Conservation (phyloP, 1,140 invertebrate species). For the Eurosta solidaginis region DNA sequence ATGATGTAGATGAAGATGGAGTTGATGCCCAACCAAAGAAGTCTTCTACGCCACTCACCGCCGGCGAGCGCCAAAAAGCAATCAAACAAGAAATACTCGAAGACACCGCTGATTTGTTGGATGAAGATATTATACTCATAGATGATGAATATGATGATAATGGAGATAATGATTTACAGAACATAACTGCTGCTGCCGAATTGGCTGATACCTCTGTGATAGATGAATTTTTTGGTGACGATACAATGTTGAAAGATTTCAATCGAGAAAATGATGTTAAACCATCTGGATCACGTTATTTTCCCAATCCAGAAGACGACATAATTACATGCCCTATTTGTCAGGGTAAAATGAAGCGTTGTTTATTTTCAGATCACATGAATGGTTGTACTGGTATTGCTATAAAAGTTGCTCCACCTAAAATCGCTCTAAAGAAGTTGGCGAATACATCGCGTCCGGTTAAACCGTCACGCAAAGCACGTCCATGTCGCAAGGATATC, state of each 20-base stretch:
- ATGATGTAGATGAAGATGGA: conserved; percentile 27
- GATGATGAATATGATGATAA: conserved; percentile 54
- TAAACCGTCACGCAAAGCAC: neutral
- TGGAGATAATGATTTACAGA: neutral
- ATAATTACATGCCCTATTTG: conserved; percentile 60
- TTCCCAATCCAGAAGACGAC: conserved; percentile 40
- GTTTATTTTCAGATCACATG: conserved; percentile 46
- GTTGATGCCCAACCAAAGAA: neutral
- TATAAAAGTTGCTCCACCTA: conserved; percentile 38
- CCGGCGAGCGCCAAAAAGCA: conserved; percentile 39
- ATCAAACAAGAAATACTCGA: conserved; percentile 53
- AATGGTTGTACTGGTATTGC: conserved; percentile 51
- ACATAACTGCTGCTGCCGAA: conserved; percentile 36
- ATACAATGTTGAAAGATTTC: conserved; percentile 46
- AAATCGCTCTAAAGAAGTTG: conserved; percentile 33
- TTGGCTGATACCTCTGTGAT: conserved; percentile 45
- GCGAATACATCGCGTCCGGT: neutral
- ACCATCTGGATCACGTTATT: conserved; percentile 37
- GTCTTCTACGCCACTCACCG: conserved; percentile 30
- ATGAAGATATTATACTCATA: conserved; percentile 52
- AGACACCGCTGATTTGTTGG: conserved; percentile 39
- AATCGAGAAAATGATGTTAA: conserved; percentile 45
- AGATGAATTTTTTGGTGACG: conserved; percentile 47
- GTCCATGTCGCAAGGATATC: conserved; percentile 32
- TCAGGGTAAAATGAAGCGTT: conserved; percentile 45